phyloP scores from a whole-genome alignment of 2,888 invertebrate species.

The Perdita meconis region DNA sequence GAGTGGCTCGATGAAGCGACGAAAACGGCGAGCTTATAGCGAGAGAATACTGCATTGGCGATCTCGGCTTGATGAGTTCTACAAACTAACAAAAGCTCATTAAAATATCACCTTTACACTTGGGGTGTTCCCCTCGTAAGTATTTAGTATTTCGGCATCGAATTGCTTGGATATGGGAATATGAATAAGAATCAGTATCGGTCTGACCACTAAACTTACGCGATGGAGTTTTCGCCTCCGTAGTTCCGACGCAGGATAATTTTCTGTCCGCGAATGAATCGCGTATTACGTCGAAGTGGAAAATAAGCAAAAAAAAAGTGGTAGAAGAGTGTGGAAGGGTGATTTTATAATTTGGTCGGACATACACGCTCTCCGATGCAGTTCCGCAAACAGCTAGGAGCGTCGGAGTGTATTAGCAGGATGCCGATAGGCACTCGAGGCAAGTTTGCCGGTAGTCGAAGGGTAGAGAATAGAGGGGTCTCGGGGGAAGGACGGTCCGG shows the following conservation, averaged over 20 bases:
- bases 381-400: conserved; percentile 31
- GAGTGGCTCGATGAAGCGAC: no score
- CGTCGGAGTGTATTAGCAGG: conserved; percentile 71
- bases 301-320: not conserved
- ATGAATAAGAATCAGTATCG: no score
- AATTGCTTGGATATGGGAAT: not conserved
- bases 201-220: no score
- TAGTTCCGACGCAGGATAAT: not conserved
- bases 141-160: no score
- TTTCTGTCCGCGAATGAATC: not conserved
- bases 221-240: no score
- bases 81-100: no score
- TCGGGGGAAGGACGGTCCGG: conserved; percentile 63
- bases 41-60: no score
- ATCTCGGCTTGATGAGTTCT: no score
- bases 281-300: not conserved
- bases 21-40: no score
- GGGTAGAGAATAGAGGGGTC: conserved; percentile 53
- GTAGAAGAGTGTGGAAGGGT: not conserved
- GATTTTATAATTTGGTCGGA: not conserved
- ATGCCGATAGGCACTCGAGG: conserved; percentile 79
- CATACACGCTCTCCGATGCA: conserved; percentile 1
- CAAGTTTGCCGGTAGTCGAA: conserved; percentile 73
- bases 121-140: no score
- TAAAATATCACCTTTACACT: no score